Evolutionary conservation across 35 echinoderm and acorn worm species (phyloP).

Genomic region (Hemicentrotus pulcherrimus): DNA sequence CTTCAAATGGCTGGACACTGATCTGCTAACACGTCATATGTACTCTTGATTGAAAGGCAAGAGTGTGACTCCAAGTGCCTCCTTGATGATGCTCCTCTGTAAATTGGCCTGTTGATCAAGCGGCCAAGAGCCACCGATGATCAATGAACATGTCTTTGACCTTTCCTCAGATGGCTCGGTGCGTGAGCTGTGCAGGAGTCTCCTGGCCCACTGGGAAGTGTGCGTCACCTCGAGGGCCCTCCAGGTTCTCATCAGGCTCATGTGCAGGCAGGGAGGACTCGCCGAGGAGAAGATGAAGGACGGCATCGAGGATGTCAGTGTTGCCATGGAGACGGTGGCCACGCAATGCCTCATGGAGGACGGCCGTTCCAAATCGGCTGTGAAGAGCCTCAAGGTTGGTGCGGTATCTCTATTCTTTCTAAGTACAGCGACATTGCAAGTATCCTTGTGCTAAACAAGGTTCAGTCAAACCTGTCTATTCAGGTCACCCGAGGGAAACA

Average conservation of each 20-base stretch:
- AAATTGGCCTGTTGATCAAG: too few relatives aligned
- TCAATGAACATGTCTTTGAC: neutral
- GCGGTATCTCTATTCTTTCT: neutral
- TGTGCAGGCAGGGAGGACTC: slow-evolving; percentile 31
- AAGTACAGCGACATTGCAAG: too few relatives aligned
- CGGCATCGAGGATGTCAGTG: slow-evolving; percentile 1
- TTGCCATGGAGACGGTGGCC: slow-evolving; percentile 55
- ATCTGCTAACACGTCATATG: too few relatives aligned
- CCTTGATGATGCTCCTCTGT: too few relatives aligned
- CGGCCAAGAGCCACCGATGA: neutral
- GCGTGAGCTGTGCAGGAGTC: slow-evolving; percentile 53
- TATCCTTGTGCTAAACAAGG: too few relatives aligned
- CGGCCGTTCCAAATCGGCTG: neutral
- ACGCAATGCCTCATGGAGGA: slow-evolving; percentile 57
- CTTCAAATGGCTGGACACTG: too few relatives aligned
- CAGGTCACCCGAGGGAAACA: too few relatives aligned
- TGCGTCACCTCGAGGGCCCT: slow-evolving; percentile 68
- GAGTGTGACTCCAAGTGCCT: too few relatives aligned
- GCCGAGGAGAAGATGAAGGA: slow-evolving; percentile 16
- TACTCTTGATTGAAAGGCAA: too few relatives aligned
- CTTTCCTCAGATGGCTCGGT: slow-evolving; percentile 41
- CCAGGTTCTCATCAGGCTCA: slow-evolving; percentile 64
- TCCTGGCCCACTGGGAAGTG: slow-evolving; percentile 82
- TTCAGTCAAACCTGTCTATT: too few relatives aligned
- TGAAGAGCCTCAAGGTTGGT: slow-evolving; percentile 59